Evolutionary conservation across 2,797 vertebrate genomes (phyloP).

Genomic region (Cichlasoma orientale): DNA sequence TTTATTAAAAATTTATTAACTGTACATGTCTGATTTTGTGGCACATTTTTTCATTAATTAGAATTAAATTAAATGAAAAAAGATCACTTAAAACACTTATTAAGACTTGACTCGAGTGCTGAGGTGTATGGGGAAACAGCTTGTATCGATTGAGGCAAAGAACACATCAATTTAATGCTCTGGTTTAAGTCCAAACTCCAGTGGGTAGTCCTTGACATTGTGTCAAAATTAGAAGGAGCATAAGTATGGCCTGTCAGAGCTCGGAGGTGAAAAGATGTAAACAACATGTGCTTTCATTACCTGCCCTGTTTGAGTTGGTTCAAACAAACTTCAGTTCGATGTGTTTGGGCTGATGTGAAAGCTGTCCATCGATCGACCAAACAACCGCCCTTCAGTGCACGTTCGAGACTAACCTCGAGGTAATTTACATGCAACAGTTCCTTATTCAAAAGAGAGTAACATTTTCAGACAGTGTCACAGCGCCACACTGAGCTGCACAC

Average conservation of each 20-base stretch:
- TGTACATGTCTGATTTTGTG: background rate
- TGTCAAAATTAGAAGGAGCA: conserved; percentile 27
- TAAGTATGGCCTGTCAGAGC: conserved; percentile 29
- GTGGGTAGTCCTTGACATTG: conserved; percentile 5
- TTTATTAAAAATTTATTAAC: background rate
- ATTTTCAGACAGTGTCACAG: accelerated
- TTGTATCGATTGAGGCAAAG: background rate
- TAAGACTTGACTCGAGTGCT: background rate
- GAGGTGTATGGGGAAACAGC: background rate
- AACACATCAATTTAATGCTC: background rate
- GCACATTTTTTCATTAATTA: background rate
- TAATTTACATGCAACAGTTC: background rate
- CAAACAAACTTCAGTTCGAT: background rate
- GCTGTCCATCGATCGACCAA: background rate
- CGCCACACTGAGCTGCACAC: background rate
- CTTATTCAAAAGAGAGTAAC: background rate
- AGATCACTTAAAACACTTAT: background rate
- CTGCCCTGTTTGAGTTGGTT: background rate
- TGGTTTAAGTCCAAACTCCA: conserved; percentile 11
- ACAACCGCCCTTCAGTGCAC: background rate
- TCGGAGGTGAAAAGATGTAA: background rate
- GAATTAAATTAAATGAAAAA: background rate
- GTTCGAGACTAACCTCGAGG: background rate
- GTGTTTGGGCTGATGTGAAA: background rate
- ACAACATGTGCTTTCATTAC: background rate